phyloP scores from a whole-genome alignment of 2,797 vertebrate genomes.

The Nothura maculosa region DNA sequence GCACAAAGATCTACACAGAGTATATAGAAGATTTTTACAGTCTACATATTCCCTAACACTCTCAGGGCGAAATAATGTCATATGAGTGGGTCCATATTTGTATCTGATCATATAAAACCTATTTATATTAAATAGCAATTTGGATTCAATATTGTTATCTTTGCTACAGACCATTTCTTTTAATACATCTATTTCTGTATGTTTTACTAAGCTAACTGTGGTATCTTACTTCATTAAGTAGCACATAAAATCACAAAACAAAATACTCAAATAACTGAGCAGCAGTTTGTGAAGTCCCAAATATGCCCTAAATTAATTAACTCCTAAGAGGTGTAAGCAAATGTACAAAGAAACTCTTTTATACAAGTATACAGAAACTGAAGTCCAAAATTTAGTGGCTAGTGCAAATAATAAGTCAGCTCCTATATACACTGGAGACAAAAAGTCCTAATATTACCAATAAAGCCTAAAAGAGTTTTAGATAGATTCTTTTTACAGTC shows the following conservation, averaged over 20 bases:
- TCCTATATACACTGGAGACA: background rate
- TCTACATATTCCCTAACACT: background rate
- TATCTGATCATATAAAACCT: background rate
- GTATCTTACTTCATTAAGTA: background rate
- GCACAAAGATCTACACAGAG: background rate
- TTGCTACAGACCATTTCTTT: background rate
- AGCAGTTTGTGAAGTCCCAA: constrained; percentile 24
- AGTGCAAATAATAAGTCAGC: background rate
- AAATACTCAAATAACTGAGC: background rate
- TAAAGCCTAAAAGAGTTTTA: background rate
- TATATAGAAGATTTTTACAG: background rate
- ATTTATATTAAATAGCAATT: background rate
- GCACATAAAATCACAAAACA: background rate
- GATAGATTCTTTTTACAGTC: background rate
- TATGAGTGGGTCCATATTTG: background rate
- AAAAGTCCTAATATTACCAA: background rate
- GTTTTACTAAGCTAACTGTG: constrained; percentile 8
- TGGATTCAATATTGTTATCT: background rate
- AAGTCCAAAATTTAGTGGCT: background rate
- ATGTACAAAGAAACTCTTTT: background rate
- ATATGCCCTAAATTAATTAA: constrained; percentile 10
- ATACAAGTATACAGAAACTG: background rate
- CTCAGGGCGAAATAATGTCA: background rate
- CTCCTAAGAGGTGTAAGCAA: background rate
- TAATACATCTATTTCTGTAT: background rate